Evolutionary conservation across 1,140 invertebrate species (phyloP).

Genomic region (Platorchestia sp.): DNA sequence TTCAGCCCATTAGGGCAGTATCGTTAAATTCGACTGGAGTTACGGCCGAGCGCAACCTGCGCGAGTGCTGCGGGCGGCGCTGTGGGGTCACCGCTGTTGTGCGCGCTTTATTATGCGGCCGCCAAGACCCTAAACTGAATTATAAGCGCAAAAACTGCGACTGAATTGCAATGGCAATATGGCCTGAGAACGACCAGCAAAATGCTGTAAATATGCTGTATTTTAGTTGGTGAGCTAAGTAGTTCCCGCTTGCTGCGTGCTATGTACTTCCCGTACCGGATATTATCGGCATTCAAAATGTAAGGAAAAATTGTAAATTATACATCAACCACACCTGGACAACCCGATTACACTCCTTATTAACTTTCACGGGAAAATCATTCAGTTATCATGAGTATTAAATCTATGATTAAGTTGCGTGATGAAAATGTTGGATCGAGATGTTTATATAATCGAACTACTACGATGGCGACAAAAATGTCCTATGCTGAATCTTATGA

Average conservation of each 20-base stretch:
- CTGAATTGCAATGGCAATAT: not conserved
- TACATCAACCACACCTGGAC: not conserved
- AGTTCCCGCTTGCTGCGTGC: not conserved
- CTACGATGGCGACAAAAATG: too few relatives aligned
- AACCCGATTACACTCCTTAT: not conserved
- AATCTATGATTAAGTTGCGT: too few relatives aligned
- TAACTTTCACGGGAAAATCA: not conserved
- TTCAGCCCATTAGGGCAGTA: slow-evolving; percentile 21
- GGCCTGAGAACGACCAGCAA: not conserved
- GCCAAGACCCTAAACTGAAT: not conserved
- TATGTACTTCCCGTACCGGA: not conserved
- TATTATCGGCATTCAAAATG: not conserved
- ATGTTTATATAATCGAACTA: too few relatives aligned
- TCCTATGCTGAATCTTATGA: too few relatives aligned
- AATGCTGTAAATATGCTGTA: not conserved
- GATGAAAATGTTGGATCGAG: too few relatives aligned
- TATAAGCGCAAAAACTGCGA: not conserved
- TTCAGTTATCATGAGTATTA: too few relatives aligned
- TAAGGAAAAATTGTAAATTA: not conserved
- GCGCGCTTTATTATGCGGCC: not conserved
- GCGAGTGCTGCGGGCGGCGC: not conserved
- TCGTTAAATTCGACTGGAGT: not conserved
- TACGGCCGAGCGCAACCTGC: not conserved
- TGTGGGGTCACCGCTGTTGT: not conserved
- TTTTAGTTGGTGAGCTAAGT: not conserved